These are phyloP conservation scores for Halcyon leucocephala DNA, from an alignment of 2,797 vertebrate species.

Conservation along the genomic window DNA sequence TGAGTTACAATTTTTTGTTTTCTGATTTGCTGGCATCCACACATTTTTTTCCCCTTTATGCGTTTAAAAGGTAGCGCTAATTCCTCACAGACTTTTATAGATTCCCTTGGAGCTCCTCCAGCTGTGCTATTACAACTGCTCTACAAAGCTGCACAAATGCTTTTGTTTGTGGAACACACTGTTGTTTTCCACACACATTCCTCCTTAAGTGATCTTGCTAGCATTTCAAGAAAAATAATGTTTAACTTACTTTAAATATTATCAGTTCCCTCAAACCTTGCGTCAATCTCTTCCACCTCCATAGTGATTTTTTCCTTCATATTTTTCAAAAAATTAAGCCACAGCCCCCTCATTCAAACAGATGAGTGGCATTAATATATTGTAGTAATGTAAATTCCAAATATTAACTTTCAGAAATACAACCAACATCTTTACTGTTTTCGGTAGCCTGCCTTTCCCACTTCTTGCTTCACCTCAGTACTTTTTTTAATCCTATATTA, in stretches of 20 bases:
- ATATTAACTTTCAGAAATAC: not conserved
- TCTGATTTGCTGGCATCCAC: not conserved
- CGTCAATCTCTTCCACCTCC: not conserved
- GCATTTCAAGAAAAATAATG: not conserved
- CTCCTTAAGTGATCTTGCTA: not conserved
- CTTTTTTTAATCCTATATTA: not conserved
- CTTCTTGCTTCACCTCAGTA: not conserved
- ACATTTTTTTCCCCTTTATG: not conserved
- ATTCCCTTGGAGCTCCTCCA: slow-evolving; percentile 28
- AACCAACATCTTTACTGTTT: not conserved
- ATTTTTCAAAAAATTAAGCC: not conserved
- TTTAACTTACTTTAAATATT: not conserved
- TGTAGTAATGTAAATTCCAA: not conserved
- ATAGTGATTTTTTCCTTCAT: not conserved
- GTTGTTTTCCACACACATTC: not conserved
- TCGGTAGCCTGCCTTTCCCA: not conserved
- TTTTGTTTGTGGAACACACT: not conserved
- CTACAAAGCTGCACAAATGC: not conserved
- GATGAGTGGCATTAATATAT: not conserved
- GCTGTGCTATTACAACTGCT: slow-evolving; percentile 23
- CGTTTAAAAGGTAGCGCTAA: slow-evolving; percentile 3
- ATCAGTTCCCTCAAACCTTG: not conserved
- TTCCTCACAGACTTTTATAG: not conserved
- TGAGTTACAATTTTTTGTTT: not conserved
- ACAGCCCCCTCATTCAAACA: not conserved